phyloP scores from a whole-genome alignment of 2,113 vertebrate genomes.

The Shinisaurus crocodilurus region DNA sequence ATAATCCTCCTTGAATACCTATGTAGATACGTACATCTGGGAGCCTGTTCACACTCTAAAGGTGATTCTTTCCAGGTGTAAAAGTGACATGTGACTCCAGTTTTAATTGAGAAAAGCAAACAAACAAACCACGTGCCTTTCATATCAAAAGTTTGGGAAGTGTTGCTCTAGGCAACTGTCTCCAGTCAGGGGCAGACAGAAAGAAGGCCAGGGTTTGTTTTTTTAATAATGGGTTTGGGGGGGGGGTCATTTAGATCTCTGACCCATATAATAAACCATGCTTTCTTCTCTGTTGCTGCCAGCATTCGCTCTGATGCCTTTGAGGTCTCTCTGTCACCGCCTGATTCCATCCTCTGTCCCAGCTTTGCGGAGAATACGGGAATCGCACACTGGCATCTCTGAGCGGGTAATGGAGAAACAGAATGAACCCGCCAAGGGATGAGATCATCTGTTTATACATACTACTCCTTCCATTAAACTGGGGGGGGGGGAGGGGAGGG shows the following conservation, averaged over 20 bases:
- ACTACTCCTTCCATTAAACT: conserved; percentile 27
- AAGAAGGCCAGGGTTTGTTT: not conserved
- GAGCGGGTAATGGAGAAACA: conserved; percentile 31
- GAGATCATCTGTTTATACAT: conserved; percentile 39
- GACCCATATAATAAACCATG: not conserved
- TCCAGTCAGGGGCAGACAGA: not conserved
- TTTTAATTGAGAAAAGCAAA: not conserved
- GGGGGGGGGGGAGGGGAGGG: not conserved
- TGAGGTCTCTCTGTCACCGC: conserved; percentile 4
- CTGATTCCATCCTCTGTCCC: not conserved
- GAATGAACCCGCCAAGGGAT: conserved; percentile 25
- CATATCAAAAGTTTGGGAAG: not conserved
- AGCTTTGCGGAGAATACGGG: conserved; percentile 17
- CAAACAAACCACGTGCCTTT: not conserved
- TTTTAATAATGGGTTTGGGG: not conserved
- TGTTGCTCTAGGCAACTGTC: not conserved
- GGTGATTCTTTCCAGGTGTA: not conserved
- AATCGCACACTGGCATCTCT: conserved; percentile 29
- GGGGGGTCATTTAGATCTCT: not conserved
- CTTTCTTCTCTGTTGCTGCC: not conserved
- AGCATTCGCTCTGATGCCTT: not conserved
- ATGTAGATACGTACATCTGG: no score
- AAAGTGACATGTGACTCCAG: not conserved
- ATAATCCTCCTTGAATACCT: no score
- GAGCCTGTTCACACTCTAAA: not conserved